Evolutionary conservation across 2,113 vertebrate genomes (phyloP), one percentile per base, ranked within the genome.

Genomic region (Vanacampus margaritifer): DNA sequence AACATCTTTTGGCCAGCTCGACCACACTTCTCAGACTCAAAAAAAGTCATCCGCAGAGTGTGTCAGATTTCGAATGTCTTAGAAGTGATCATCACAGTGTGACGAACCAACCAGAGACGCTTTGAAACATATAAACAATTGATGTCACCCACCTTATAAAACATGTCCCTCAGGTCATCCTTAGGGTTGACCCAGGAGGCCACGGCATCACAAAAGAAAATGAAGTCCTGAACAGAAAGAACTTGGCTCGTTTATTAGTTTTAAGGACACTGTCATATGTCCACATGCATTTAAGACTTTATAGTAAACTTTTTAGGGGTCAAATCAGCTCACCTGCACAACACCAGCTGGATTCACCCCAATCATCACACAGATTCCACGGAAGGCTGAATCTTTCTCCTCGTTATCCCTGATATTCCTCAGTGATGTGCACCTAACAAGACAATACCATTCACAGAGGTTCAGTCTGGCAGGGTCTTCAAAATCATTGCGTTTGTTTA

Each of bases 361-460:
- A 1, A 97, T 97, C 96, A 97, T 98, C 80, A 96, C 94, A n/a
- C 95, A 97, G 89, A 97, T 97, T 64, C 96, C 96, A 0, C 95
- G 89, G 88, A 97, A 97, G 21, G 95, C 95, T 0, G 95, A 97
- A 71, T 97, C 96, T 79, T 98, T 98, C 84, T 98, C 96, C 73
- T 97, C 96, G 0, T 98, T 98, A 81, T 98, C 96, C 57, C 95
- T 85, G 84, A 98, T 98, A 76, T 98, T 97, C 61, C 95, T 91
- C 69, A 97, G 83, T 0, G 95, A 98, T 0, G 95, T 95, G 83
- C 95, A 97, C 96, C 95, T 93, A 67, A 51, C 14, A 35, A 65
- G 24, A 65, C 23, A 53, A 5, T 1, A 11, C 11, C 32, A 57
- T 28, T 56, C 26, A 9, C 26, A 32, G 32, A 1, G 11, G 8